Conservation (phyloP, 2,797 vertebrate genomes). For the Erpetoichthys calabaricus region DNA sequence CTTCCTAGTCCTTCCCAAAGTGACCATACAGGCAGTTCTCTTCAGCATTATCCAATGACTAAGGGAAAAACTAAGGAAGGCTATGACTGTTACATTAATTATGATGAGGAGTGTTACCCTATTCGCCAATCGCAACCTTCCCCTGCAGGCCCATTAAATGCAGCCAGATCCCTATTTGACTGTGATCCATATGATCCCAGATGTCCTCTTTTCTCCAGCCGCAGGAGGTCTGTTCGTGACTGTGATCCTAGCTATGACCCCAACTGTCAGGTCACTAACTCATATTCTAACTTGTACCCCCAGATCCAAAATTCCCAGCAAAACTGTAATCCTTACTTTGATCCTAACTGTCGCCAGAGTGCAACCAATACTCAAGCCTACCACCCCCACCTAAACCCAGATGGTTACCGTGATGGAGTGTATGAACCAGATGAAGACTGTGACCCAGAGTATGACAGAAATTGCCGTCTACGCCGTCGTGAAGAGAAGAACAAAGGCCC, state of each 20-base stretch:
- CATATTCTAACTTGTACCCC: too few relatives aligned
- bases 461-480: slow-evolving; percentile 51
- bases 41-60: slow-evolving; percentile 39
- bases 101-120: slow-evolving; percentile 52
- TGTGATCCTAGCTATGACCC: too few relatives aligned
- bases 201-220: slow-evolving; percentile 7
- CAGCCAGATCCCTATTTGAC: slow-evolving; percentile 1
- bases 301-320: too few relatives aligned
- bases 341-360: slow-evolving; percentile 29
- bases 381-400: slow-evolving; percentile 45
- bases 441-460: slow-evolving; percentile 51
- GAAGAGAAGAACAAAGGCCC: slow-evolving; percentile 23
- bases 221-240: neutral
- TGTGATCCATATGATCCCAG: slow-evolving; percentile 8
- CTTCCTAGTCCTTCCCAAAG: slow-evolving; percentile 35
- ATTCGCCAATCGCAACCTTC: slow-evolving; percentile 22
- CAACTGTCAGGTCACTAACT: too few relatives aligned
- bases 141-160: slow-evolving; percentile 17
- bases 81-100: slow-evolving; percentile 58
- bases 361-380: slow-evolving; percentile 30
- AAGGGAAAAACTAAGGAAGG: slow-evolving; percentile 63
- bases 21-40: slow-evolving; percentile 18
- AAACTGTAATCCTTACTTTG: slow-evolving; percentile 7
- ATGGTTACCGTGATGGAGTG: slow-evolving; percentile 38
- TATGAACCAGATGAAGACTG: slow-evolving; percentile 58